A percentile compares a stretch with the other conserved stretches of the same genome.
phyloP scores from a whole-genome alignment of 2,888 invertebrate genomes.

The Eucriotettix oculatus region DNA sequence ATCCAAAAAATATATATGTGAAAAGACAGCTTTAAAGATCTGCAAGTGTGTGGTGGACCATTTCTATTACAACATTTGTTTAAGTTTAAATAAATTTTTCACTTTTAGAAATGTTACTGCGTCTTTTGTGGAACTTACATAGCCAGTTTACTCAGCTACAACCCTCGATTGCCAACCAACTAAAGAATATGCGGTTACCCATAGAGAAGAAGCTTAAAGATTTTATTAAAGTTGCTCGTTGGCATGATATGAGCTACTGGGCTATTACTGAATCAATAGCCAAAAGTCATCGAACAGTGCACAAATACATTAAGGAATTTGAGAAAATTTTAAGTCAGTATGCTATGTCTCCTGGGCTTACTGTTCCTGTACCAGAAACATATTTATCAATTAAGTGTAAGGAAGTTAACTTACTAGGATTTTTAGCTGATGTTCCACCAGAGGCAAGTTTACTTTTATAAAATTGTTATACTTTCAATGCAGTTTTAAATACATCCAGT shows the following conservation, averaged over 20 bases:
- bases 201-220: constrained; percentile 86
- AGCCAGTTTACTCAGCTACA: constrained; percentile 72
- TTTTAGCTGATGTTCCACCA: too few species aligned
- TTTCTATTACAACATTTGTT: neutral
- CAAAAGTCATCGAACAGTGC: constrained; percentile 72
- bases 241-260: constrained; percentile 91
- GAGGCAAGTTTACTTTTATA: too few species aligned
- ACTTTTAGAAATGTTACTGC: constrained; percentile 36
- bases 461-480: too few species aligned
- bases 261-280: constrained; percentile 77
- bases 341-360: neutral
- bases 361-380: too few species aligned
- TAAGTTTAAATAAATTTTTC: neutral
- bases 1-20: too few species aligned
- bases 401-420: too few species aligned
- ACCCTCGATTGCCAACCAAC: constrained; percentile 40
- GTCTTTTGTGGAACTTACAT: constrained; percentile 64
- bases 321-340: constrained; percentile 24
- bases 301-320: constrained; percentile 75
- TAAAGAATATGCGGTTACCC: constrained; percentile 53
- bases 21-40: too few species aligned
- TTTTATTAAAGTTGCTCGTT: constrained; percentile 86
- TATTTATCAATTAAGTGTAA: too few species aligned
- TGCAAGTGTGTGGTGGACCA: too few species aligned
- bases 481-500: too few species aligned